These are phyloP conservation scores for Diaperis boleti DNA, from an alignment of 2,888 invertebrate genomes.

Conservation along the genomic window DNA sequence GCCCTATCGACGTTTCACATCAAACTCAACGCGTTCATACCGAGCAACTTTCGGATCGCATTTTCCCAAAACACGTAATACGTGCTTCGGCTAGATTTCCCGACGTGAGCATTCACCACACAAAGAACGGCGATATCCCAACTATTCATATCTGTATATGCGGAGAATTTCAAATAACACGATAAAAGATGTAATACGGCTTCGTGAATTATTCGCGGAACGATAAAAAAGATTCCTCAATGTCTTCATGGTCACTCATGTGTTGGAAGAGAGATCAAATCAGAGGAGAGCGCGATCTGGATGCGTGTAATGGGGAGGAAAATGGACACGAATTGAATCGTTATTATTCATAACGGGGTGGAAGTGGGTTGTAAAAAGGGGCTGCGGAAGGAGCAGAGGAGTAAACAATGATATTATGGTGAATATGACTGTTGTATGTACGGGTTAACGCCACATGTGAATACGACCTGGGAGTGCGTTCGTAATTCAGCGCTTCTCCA, in stretches of 20 bases:
- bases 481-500: too few species aligned
- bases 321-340: not conserved
- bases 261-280: slow-evolving; percentile 7
- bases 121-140: slow-evolving; percentile 49
- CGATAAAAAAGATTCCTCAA: slow-evolving; percentile 40
- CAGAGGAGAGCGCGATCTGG: not conserved
- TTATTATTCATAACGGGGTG: too few species aligned
- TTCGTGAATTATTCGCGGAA: slow-evolving; percentile 32
- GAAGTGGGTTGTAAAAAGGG: too few species aligned
- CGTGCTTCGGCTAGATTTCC: slow-evolving; percentile 49
- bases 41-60: slow-evolving; percentile 44
- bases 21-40: too few species aligned
- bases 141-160: slow-evolving; percentile 51
- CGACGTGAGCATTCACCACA: slow-evolving; percentile 43
- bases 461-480: too few species aligned
- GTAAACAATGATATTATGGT: too few species aligned
- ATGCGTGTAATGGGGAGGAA: not conserved
- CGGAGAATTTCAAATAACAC: slow-evolving; percentile 46
- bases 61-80: slow-evolving; percentile 49
- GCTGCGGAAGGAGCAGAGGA: too few species aligned
- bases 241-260: slow-evolving; percentile 26
- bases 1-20: too few species aligned
- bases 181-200: slow-evolving; percentile 41
- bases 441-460: too few species aligned
- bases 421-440: too few species aligned